Base-by-base conservation (phyloP, 2,113 vertebrate genomes). In the Nycticorax nycticorax region DNA sequence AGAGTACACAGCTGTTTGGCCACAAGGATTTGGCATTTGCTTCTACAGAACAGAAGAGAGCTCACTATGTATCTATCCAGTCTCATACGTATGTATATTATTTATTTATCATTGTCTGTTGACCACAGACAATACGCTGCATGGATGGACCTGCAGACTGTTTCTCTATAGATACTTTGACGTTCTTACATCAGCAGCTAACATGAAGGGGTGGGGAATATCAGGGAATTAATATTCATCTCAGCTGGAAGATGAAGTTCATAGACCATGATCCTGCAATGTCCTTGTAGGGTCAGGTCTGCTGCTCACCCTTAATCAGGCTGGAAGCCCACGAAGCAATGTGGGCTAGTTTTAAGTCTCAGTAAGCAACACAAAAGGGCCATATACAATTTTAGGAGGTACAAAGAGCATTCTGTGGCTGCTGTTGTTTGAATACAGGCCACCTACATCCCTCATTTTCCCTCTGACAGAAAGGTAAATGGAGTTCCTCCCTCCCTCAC, bases 381-480 rank as follows among this genome's bases (percentile, higher is more conserved):
- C 26, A 22, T 1, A 5, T 23, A 30, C 0, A 2, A 30, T 53
- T 78, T 52, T 45, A 41, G 67, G 47, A 57, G 41, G 22, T 23
- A 39, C 52, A 87, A 52, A 71, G 55, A 85, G 28, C 24, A 50
- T 45, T 39, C 87, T 28, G 68, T 28, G 68, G 43, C 52, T 27
- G 7, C 63, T 45, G 39, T 35, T 59, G 6, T 76, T 89, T 47
- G 72, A 73, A 84, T 55, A 48, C 84, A 83, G 62, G 68, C 64
- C 81, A 76, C 63, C 50, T 89, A 52, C 71, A 67, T 37, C 62
- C 55, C 64, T 92, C 53, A 84, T 88, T 92, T 87, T 37, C 84
- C 72, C 92, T 13, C 12, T 90, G 75, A 78, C 91, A 96, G 84
- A 80, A 64, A 73, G 73, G 72, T 53, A 95, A 95, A 93, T 78